Evolutionary conservation across 2,888 invertebrate genomes (phyloP).

Genomic region (Pharmacophagus antenor): DNA sequence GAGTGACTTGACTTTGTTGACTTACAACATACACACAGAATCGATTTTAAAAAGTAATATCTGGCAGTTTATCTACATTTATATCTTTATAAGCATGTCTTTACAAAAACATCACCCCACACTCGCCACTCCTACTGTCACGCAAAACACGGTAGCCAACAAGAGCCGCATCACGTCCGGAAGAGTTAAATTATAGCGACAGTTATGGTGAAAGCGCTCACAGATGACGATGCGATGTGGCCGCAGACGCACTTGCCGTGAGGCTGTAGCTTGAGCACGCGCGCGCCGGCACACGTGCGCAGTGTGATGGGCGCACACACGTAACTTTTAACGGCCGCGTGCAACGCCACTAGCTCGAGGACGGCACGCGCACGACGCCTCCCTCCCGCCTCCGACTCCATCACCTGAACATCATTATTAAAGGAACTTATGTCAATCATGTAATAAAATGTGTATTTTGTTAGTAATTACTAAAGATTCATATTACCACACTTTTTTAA

Average conservation of each 20-base stretch:
- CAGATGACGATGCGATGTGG: constrained; percentile 34
- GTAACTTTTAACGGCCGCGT: constrained; percentile 48
- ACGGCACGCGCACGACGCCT: constrained; percentile 56
- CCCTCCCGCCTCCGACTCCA: constrained; percentile 50
- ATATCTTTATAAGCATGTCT: no score
- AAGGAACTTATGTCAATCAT: neutral
- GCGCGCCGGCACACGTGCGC: constrained; percentile 48
- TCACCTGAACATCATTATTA: constrained; percentile 43
- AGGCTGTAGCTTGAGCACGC: constrained; percentile 45
- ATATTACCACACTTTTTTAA: no score
- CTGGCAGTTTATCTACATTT: no score
- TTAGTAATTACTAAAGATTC: neutral
- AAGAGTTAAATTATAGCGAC: neutral
- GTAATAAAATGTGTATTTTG: neutral
- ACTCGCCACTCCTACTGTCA: no score
- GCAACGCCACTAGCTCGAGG: constrained; percentile 50
- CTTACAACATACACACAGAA: no score
- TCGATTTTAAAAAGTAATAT: no score
- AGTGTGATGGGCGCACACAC: constrained; percentile 50
- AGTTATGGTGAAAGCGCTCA: neutral
- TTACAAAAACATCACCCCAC: no score
- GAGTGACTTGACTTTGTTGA: no score
- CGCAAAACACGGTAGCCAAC: no score
- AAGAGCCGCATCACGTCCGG: no score
- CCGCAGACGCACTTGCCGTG: constrained; percentile 61